These are phyloP conservation scores for Lepidurus arcticus DNA, from an alignment of 1,140 invertebrate species.

Conservation along the genomic window DNA sequence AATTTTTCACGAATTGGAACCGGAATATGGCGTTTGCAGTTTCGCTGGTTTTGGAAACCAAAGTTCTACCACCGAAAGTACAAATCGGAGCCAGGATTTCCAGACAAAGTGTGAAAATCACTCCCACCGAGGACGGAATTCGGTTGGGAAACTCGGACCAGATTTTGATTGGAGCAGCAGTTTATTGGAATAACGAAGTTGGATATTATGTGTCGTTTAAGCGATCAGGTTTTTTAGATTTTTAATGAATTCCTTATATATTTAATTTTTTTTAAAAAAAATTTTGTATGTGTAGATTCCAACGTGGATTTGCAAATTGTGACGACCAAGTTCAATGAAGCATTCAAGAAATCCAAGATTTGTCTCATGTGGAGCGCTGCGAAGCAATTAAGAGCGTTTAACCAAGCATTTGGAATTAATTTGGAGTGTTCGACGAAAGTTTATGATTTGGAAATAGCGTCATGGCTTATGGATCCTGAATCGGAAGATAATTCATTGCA, in stretches of 20 bases:
- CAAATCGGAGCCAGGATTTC: background rate
- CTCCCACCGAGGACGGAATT: background rate
- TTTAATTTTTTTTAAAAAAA: too few species aligned
- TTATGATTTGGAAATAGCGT: background rate
- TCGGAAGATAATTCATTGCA: conserved; percentile 28
- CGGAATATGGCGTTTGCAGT: background rate
- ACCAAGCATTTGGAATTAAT: background rate
- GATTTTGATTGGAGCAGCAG: background rate
- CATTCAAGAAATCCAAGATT: background rate
- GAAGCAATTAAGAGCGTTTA: background rate
- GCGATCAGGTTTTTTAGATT: background rate
- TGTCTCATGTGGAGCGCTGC: background rate
- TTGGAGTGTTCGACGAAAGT: background rate
- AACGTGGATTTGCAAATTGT: background rate
- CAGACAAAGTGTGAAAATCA: background rate
- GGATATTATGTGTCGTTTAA: conserved; percentile 16
- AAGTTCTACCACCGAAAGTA: background rate
- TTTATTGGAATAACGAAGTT: background rate
- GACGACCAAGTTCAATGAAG: background rate
- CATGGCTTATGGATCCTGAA: conserved; percentile 26
- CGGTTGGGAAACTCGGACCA: background rate
- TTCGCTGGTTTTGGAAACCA: background rate
- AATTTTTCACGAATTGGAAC: background rate
- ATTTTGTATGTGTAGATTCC: background rate
- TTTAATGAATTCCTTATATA: background rate